Percentiles rank a stretch among this genome's conserved stretches.
Conservation (phyloP, 2,888 invertebrate genomes). For the Chymomyza caudatula region DNA sequence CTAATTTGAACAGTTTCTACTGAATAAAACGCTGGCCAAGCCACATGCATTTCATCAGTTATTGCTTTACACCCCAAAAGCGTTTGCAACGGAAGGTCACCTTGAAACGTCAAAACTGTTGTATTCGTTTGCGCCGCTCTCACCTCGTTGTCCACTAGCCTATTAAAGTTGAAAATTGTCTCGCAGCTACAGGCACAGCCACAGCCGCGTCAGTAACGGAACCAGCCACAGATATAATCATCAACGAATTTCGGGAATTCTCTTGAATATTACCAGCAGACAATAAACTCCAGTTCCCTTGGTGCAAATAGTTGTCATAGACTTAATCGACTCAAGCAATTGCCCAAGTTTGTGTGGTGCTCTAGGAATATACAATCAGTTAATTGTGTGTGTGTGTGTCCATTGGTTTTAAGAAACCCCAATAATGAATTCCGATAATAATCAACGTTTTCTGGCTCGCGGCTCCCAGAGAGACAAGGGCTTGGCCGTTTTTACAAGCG, state of each 20-base stretch:
- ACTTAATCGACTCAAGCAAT: slow-evolving; percentile 7
- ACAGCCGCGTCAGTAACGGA: slow-evolving; percentile 32
- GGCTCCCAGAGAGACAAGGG: slow-evolving; percentile 94
- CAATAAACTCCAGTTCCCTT: slow-evolving; percentile 10
- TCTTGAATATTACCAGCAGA: slow-evolving; percentile 26
- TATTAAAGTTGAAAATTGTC: slow-evolving; percentile 38
- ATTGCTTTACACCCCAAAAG: neutral
- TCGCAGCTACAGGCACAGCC: slow-evolving; percentile 3
- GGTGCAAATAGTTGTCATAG: slow-evolving; percentile 9
- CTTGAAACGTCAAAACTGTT: slow-evolving; percentile 77
- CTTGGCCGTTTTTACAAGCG: slow-evolving; percentile 97
- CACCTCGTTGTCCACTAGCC: slow-evolving; percentile 14
- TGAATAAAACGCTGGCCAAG: neutral
- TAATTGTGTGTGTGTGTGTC: slow-evolving; percentile 26
- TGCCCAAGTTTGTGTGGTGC: neutral
- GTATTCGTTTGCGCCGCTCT: slow-evolving; percentile 30
- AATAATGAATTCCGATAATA: slow-evolving; percentile 52
- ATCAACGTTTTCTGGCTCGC: slow-evolving; percentile 86
- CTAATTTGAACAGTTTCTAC: neutral
- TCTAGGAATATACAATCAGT: too few relatives aligned
- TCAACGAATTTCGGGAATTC: slow-evolving; percentile 43
- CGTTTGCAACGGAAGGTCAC: slow-evolving; percentile 74
- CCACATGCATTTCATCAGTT: neutral
- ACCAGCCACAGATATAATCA: slow-evolving; percentile 30
- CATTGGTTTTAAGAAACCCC: slow-evolving; percentile 8